A percentile compares a stretch with the other conserved stretches of the same genome.
These are phyloP conservation scores for Heterodera schachtii DNA, from an alignment of 1,140 invertebrate genomes.

Conservation along the genomic window DNA sequence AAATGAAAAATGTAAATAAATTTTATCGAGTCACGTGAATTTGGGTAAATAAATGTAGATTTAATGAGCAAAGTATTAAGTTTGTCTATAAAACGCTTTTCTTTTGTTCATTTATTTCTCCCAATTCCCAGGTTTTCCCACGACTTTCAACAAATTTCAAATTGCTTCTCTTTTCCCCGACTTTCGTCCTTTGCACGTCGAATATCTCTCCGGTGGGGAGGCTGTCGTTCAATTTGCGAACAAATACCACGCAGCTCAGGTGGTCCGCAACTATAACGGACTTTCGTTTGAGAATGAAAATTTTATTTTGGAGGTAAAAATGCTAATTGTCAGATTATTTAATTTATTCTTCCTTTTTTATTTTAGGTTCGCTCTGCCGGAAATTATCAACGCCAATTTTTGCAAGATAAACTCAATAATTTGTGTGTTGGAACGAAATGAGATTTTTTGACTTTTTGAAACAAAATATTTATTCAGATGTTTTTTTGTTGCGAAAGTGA, in stretches of 20 bases:
- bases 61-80: too few relatives aligned
- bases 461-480: not conserved
- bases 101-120: too few relatives aligned
- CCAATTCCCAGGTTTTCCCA: conserved; percentile 4
- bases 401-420: not conserved
- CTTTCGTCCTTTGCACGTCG: conserved; percentile 32
- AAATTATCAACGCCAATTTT: not conserved
- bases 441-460: conserved; percentile 1
- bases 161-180: conserved; percentile 33
- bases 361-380: conserved; percentile 5
- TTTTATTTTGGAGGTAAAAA: conserved; percentile 18
- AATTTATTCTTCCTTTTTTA: not conserved
- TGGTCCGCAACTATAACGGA: conserved; percentile 15
- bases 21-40: not conserved
- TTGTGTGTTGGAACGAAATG: not conserved
- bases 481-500: conserved; percentile 7
- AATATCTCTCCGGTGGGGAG: not conserved
- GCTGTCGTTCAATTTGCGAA: conserved; percentile 33
- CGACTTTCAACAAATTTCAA: conserved; percentile 28
- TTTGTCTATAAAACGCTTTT: too few relatives aligned
- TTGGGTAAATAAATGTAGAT: too few relatives aligned
- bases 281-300: conserved; percentile 21
- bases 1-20: too few relatives aligned
- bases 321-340: not conserved
- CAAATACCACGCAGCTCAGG: conserved; percentile 37